phyloP scores from a whole-genome alignment of 1,140 invertebrate species.

The Drosophila gunungcola region DNA sequence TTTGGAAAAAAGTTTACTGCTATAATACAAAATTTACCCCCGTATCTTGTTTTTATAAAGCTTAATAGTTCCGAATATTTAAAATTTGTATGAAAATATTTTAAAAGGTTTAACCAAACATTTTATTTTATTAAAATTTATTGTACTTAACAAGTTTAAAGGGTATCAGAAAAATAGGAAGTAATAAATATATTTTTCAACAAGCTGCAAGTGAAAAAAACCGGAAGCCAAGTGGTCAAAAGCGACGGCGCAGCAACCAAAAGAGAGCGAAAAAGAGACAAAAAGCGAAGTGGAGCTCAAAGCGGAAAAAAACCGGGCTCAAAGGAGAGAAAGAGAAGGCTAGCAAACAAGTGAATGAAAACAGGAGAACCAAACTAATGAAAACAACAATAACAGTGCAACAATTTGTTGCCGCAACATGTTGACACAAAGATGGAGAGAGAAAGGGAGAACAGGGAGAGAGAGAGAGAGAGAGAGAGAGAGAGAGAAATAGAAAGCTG shows the following conservation, averaged over 20 bases:
- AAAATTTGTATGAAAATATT: too few species aligned
- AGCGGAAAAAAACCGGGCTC: slow-evolving; percentile 36
- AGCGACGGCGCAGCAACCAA: slow-evolving; percentile 30
- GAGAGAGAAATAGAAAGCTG: slow-evolving; percentile 1
- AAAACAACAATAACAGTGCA: slow-evolving; percentile 54
- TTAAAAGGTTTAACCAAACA: too few species aligned
- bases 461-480: not conserved
- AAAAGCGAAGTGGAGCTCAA: not conserved
- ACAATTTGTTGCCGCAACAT: slow-evolving; percentile 74
- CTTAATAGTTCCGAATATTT: too few species aligned
- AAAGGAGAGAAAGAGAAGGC: slow-evolving; percentile 13
- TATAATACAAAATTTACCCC: too few species aligned
- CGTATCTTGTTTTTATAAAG: too few species aligned
- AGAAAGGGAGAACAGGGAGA: not conserved
- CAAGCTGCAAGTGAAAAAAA: slow-evolving; percentile 36
- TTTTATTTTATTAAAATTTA: not conserved
- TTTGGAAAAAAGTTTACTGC: too few species aligned
- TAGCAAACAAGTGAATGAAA: slow-evolving; percentile 63
- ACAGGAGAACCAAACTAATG: slow-evolving; percentile 25
- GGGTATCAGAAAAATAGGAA: slow-evolving; percentile 3
- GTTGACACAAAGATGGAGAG: slow-evolving; percentile 9
- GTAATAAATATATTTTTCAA: not conserved
- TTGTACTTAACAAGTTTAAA: not conserved
- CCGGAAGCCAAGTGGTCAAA: slow-evolving; percentile 34
- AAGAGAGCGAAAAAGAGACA: slow-evolving; percentile 1